phyloP scores from a whole-genome alignment of 2,888 invertebrate genomes.

The Phragmatobia fuliginosa region DNA sequence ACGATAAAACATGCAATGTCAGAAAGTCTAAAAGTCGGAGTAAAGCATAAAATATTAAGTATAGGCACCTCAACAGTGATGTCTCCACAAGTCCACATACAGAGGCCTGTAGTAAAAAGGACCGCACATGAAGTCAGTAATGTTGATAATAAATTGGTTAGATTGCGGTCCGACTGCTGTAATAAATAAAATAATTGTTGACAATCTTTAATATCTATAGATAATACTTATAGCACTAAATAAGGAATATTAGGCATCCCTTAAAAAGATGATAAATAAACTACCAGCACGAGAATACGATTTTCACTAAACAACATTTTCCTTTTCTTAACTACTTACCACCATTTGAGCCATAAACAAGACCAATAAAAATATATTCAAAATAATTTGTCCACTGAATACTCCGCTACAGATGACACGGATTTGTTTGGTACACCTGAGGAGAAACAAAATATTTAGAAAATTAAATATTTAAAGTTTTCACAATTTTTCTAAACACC shows the following conservation, averaged over 20 bases:
- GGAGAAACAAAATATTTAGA: not conserved
- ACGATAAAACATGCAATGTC: no score
- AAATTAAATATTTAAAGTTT: not conserved
- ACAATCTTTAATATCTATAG: not conserved
- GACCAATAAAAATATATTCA: slow-evolving; percentile 51
- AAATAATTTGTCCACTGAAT: slow-evolving; percentile 62
- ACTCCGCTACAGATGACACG: slow-evolving; percentile 56
- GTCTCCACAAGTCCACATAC: slow-evolving; percentile 66
- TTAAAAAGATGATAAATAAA: no score
- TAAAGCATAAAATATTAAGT: not conserved
- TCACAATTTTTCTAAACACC: no score
- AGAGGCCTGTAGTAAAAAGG: slow-evolving; percentile 56
- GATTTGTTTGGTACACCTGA: slow-evolving; percentile 59
- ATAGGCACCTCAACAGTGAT: slow-evolving; percentile 63
- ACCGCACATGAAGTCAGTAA: slow-evolving; percentile 39
- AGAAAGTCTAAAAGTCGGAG: not conserved
- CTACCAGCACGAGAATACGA: no score
- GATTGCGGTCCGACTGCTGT: slow-evolving; percentile 56
- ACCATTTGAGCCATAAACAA: slow-evolving; percentile 55
- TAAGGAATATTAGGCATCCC: no score
- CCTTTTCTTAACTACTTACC: slow-evolving; percentile 37
- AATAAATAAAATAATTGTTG: not conserved
- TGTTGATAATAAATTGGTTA: slow-evolving; percentile 44
- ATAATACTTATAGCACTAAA: no score
- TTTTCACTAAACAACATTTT: no score